A percentile compares a stretch with the other conserved stretches of the same genome.
Conservation (phyloP, 2,888 invertebrate genomes). For the Stenurella melanura region DNA sequence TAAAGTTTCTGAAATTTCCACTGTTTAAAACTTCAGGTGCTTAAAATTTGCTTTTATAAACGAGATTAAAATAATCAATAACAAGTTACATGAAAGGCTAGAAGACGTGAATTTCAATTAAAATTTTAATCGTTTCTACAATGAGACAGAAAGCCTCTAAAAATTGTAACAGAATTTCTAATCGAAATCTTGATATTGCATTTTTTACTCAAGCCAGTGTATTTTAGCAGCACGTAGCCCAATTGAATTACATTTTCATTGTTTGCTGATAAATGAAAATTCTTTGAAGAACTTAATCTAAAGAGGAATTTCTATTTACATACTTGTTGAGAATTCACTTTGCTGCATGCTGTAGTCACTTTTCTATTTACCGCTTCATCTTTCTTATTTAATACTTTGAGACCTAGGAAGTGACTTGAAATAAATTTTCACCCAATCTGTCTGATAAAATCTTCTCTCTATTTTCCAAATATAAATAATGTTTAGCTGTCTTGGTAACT, state of each 20-base stretch:
- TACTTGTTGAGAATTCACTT: slow-evolving; percentile 34
- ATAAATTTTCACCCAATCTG: slow-evolving; percentile 24
- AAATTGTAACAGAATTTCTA: too few species aligned
- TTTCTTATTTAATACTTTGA: slow-evolving; percentile 34
- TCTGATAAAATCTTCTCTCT: not conserved
- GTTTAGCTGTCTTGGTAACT: not conserved
- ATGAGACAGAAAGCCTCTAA: too few species aligned
- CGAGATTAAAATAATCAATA: too few species aligned
- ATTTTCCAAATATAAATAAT: not conserved
- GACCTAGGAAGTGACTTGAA: not conserved
- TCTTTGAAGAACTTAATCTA: not conserved
- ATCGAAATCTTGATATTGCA: too few species aligned
- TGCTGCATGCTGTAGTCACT: slow-evolving; percentile 35
- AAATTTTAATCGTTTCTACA: too few species aligned
- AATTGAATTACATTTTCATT: not conserved
- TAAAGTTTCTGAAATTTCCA: too few species aligned
- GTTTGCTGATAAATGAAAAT: not conserved
- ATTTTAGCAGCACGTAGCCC: not conserved
- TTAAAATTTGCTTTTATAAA: too few species aligned
- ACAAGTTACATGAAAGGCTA: too few species aligned
- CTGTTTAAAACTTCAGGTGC: too few species aligned
- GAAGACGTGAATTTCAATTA: too few species aligned
- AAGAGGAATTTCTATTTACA: slow-evolving; percentile 32
- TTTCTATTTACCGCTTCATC: slow-evolving; percentile 33
- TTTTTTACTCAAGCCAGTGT: too few species aligned